Percentiles rank a stretch among this genome's conserved stretches.
These are phyloP conservation scores for Steinernema hermaphroditum DNA, from an alignment of 2,888 invertebrate genomes.

Conservation along the genomic window DNA sequence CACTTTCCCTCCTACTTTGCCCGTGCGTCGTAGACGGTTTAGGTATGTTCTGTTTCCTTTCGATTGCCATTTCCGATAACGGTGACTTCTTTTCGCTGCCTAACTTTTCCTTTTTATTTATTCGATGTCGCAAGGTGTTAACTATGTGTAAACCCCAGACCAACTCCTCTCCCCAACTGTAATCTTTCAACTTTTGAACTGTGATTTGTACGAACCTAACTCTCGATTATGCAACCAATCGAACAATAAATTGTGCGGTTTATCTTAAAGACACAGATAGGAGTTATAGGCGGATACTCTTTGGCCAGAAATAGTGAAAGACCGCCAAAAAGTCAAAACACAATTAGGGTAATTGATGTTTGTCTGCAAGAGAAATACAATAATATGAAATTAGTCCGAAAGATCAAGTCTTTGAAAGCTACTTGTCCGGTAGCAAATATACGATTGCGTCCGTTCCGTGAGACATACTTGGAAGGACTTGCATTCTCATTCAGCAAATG, in stretches of 20 bases:
- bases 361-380: too few species aligned
- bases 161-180: background rate
- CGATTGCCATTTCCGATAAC: background rate
- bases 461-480: too few species aligned
- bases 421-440: too few species aligned
- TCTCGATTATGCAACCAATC: background rate
- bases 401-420: too few species aligned
- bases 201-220: background rate
- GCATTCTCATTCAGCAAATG: too few species aligned
- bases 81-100: conserved; percentile 25
- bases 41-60: conserved; percentile 2
- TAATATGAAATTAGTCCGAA: too few species aligned
- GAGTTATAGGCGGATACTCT: too few species aligned
- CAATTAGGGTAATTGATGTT: too few species aligned
- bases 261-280: background rate
- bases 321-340: too few species aligned
- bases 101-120: background rate
- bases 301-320: too few species aligned
- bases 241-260: background rate
- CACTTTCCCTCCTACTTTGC: background rate
- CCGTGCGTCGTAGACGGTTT: conserved; percentile 20
- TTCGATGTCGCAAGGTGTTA: conserved; percentile 11
- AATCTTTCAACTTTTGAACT: background rate
- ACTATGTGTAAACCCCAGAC: conserved; percentile 2
- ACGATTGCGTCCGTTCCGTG: too few species aligned